These are phyloP conservation scores for Lerema accius DNA, from an alignment of 1,140 invertebrate species.

Conservation along the genomic window DNA sequence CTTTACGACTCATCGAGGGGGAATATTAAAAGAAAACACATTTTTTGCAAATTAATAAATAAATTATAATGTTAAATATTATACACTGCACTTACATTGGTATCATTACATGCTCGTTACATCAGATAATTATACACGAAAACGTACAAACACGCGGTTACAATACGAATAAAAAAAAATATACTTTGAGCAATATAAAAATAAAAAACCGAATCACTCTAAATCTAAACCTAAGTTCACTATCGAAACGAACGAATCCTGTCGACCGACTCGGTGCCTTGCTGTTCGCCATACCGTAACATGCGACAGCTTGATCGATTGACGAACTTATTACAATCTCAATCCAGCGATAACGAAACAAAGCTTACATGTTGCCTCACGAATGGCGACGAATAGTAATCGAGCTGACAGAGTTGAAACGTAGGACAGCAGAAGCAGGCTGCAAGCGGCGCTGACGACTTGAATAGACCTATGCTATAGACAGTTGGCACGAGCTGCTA, in stretches of 20 bases:
- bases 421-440: no score
- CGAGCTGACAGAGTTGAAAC: no score
- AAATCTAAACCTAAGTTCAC: slow-evolving; percentile 51
- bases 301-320: neutral
- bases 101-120: slow-evolving; percentile 72
- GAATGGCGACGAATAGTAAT: no score
- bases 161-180: slow-evolving; percentile 65
- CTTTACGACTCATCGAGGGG: no score
- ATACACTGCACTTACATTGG: slow-evolving; percentile 77
- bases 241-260: slow-evolving; percentile 36
- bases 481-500: no score
- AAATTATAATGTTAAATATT: slow-evolving; percentile 82
- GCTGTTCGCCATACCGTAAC: neutral
- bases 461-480: no score
- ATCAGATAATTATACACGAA: slow-evolving; percentile 71
- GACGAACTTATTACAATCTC: neutral
- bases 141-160: slow-evolving; percentile 73
- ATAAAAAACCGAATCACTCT: slow-evolving; percentile 75
- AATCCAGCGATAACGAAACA: no score
- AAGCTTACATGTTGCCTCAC: no score
- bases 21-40: slow-evolving; percentile 47
- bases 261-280: slow-evolving; percentile 8
- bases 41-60: slow-evolving; percentile 79
- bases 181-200: slow-evolving; percentile 80
- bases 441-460: no score